Evolutionary conservation across 2,797 vertebrate species (phyloP).

Genomic region (Lindbergichthys nudifrons): DNA sequence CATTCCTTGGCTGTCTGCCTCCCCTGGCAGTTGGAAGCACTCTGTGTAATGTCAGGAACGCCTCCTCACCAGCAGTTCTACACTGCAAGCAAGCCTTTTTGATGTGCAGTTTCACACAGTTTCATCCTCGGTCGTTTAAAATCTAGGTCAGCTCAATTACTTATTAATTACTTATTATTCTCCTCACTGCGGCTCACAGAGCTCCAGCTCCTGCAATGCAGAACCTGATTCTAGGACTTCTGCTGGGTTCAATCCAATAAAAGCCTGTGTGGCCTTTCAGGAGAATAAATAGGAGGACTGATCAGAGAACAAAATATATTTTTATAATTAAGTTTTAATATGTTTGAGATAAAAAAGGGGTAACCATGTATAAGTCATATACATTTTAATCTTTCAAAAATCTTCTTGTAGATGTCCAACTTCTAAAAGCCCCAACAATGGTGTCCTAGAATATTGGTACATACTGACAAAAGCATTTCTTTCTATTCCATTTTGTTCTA

Average conservation of each 20-base stretch:
- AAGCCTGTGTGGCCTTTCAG: constrained; percentile 52
- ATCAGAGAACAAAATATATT: constrained; percentile 1
- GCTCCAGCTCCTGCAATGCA: constrained; percentile 44
- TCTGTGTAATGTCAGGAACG: constrained; percentile 67
- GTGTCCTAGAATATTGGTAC: neutral
- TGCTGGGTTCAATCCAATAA: constrained; percentile 62
- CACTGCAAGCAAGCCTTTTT: constrained; percentile 57
- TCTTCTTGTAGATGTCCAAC: neutral
- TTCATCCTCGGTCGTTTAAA: constrained; percentile 71
- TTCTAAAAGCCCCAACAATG: neutral
- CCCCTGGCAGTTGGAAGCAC: constrained; percentile 60
- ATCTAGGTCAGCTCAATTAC: constrained; percentile 84
- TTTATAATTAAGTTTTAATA: neutral
- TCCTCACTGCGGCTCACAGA: constrained; percentile 51
- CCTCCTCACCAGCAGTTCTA: constrained; percentile 61
- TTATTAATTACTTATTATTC: constrained; percentile 81
- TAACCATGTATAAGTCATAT: neutral
- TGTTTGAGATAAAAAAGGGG: neutral
- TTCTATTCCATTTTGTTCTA: neutral
- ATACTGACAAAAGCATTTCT: neutral
- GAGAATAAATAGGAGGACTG: constrained; percentile 33
- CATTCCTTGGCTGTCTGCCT: constrained; percentile 66
- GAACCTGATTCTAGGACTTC: constrained; percentile 40
- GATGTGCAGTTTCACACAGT: constrained; percentile 66
- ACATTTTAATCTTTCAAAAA: constrained; percentile 7